These are phyloP conservation scores for Ladona fulva DNA, from an alignment of 1,140 invertebrate genomes.

Conservation along the genomic window DNA sequence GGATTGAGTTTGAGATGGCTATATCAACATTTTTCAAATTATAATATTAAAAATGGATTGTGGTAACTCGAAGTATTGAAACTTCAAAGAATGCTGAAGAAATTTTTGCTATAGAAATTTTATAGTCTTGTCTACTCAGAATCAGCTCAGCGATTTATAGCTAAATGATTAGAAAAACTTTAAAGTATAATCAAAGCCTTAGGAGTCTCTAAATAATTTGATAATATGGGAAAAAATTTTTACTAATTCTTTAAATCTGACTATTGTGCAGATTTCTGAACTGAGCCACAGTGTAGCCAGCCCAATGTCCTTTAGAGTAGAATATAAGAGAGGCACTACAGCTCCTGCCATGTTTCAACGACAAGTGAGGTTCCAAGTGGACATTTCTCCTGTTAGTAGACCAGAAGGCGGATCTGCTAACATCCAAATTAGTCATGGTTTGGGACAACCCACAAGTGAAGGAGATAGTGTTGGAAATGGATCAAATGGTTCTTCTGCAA, in stretches of 20 bases:
- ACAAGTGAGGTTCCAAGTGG: constrained; percentile 90
- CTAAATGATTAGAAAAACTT: too few species aligned
- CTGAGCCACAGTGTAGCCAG: constrained; percentile 96
- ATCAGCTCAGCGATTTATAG: too few species aligned
- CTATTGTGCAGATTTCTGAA: constrained; percentile 79
- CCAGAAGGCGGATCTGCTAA: constrained; percentile 47
- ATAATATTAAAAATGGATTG: too few species aligned
- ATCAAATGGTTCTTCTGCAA: constrained; percentile 33
- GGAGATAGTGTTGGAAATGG: constrained; percentile 22
- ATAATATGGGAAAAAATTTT: too few species aligned
- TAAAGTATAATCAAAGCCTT: too few species aligned
- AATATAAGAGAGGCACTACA: constrained; percentile 88
- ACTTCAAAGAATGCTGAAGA: too few species aligned
- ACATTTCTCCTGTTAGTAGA: constrained; percentile 39
- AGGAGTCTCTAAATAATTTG: too few species aligned
- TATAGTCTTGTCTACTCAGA: too few species aligned
- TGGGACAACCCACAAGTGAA: background rate
- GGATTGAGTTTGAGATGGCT: too few species aligned
- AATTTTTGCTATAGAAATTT: too few species aligned
- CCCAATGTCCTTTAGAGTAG: constrained; percentile 94
- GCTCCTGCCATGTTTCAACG: constrained; percentile 92
- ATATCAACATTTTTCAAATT: too few species aligned
- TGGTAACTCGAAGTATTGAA: too few species aligned
- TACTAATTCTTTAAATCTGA: background rate
- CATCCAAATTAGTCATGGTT: constrained; percentile 2